phyloP scores from a whole-genome alignment of 2,113 vertebrate species.

The Crotalus viridis region DNA sequence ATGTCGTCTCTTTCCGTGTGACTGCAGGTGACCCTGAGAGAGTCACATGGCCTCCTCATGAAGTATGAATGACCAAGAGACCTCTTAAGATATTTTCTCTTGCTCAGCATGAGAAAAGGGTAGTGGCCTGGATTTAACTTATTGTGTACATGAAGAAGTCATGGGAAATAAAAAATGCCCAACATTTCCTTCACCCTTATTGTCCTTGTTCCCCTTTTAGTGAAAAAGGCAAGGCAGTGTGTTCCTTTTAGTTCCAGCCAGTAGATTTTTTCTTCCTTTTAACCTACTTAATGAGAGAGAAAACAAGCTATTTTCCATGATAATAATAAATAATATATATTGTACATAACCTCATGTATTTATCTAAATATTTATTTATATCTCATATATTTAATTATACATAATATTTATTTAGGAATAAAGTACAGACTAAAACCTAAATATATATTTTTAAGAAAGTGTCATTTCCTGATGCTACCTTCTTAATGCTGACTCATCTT shows the following conservation, averaged over 20 bases:
- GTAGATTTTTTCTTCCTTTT: constrained; percentile 41
- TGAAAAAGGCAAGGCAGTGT: constrained; percentile 34
- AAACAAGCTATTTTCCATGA: constrained; percentile 32
- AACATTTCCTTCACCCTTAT: neutral
- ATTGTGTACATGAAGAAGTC: constrained; percentile 1
- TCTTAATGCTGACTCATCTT: constrained; percentile 18
- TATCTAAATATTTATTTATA: neutral
- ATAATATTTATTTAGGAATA: constrained; percentile 32
- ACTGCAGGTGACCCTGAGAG: neutral
- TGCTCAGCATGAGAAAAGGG: neutral
- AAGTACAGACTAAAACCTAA: constrained; percentile 66
- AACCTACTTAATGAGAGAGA: constrained; percentile 46
- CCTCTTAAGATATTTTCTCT: neutral
- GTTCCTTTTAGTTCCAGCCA: constrained; percentile 31
- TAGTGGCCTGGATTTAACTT: neutral
- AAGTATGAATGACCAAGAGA: fast-evolving
- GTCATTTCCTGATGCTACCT: constrained; percentile 73
- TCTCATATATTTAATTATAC: neutral
- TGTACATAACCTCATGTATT: neutral
- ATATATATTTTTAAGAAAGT: constrained; percentile 65
- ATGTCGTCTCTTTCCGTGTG: fast-evolving
- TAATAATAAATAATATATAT: neutral
- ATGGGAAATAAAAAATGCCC: neutral
- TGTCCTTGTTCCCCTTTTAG: constrained; percentile 32
- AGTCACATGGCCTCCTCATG: fast-evolving